Base-by-base conservation (phyloP, 2,797 vertebrate genomes). In the Nannoperca obscura region DNA sequence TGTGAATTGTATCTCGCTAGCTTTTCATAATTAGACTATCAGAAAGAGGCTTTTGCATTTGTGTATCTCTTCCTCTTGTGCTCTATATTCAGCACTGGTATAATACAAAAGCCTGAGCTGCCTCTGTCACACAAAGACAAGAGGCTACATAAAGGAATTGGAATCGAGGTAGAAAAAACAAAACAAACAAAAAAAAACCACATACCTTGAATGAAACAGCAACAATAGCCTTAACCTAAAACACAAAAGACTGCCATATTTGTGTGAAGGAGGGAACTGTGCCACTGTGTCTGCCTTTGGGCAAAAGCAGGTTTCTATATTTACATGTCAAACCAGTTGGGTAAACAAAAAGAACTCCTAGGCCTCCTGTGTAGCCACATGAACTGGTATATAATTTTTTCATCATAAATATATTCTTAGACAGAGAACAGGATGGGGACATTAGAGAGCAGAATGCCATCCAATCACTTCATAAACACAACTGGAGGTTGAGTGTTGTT, bases 211-310 rank as follows among this genome's bases (percentile, higher is more conserved):
- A 90, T 85, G 61, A 86, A 83, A 68, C 49, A 15, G 44, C 19
- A 38, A 84, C 77, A 89, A 85, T 90, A 78, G 81, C 77, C 81
- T 80, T 42, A 78, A 87, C 78, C 64, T 58, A 40, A 67, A 86
- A 87, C 61, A 89, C 83, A 91, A 88, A 91, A 83, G 81, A 78
- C 61, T 79, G 62, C 40, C 68, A 81, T 82, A 54, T 90, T 88
- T 88, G 77, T 86, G 76, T 72, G 61, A 86, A 74, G 36, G 55
- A 75, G 81, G 68, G 78, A 83, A 83, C 36, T 42, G 65, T 88
- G 84, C 71, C 74, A 84, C 59, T 52, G 9, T 36, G 22, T 81
- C 74, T 74, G 72, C 58, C 78, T 70, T 50, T 36, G 36, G 78
- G 58, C 38, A 49, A 85, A 87, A 79, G 54, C 49, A 13, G 57